A percentile compares a stretch with the other conserved stretches of the same genome.
phyloP scores from a whole-genome alignment of 2,888 invertebrate species.

The Platerodrilus igneus region DNA sequence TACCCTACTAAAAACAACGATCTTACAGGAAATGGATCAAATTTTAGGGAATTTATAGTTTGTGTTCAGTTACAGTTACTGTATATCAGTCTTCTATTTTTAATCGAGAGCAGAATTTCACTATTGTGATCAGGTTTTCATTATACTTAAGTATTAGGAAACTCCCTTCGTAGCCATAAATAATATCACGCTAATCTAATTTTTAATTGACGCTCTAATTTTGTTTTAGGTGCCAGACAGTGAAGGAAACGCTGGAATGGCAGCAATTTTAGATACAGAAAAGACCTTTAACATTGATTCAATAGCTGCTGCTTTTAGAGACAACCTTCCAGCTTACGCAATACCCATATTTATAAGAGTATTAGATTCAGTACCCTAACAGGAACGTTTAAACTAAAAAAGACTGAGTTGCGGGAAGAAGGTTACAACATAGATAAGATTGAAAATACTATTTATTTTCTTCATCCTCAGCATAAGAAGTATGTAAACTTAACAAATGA shows the following conservation, averaged over 20 bases:
- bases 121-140: too few relatives aligned
- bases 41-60: too few relatives aligned
- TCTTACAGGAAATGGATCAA: too few relatives aligned
- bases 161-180: too few relatives aligned
- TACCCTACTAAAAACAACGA: too few relatives aligned
- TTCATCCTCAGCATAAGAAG: constrained; percentile 33
- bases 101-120: too few relatives aligned
- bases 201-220: too few relatives aligned
- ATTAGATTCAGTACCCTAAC: constrained; percentile 72
- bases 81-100: too few relatives aligned
- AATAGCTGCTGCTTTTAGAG: constrained; percentile 61
- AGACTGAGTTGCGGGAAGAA: constrained; percentile 77
- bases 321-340: constrained; percentile 77
- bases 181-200: too few relatives aligned
- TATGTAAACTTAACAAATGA: constrained; percentile 36
- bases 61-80: too few relatives aligned
- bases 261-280: constrained; percentile 72
- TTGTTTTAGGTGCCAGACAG: constrained; percentile 62
- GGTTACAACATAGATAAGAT: constrained; percentile 73
- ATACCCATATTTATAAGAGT: constrained; percentile 84
- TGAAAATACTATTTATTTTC: constrained; percentile 71
- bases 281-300: constrained; percentile 55
- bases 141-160: too few relatives aligned
- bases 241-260: constrained; percentile 92
- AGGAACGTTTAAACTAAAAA: constrained; percentile 90